phyloP scores from a whole-genome alignment of 2,888 invertebrate species.

The Baronia brevicornis region DNA sequence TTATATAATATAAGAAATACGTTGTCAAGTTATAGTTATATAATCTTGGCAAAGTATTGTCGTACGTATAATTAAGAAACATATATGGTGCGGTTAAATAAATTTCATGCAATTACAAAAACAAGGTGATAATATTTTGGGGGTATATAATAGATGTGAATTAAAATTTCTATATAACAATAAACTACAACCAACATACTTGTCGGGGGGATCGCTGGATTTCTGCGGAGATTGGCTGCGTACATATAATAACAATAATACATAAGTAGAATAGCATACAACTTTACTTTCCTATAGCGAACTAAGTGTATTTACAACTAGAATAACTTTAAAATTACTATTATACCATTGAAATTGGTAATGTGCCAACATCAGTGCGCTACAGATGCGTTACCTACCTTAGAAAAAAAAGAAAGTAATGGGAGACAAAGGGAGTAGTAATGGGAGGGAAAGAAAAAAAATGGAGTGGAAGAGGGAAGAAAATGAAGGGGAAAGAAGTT shows the following conservation, averaged over 20 bases:
- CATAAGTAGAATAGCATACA: conserved; percentile 18
- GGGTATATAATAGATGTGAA: conserved; percentile 1
- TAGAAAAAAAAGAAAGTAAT: no score
- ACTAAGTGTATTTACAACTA: background rate
- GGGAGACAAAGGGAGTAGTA: no score
- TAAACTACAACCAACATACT: conserved; percentile 46
- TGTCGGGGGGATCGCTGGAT: conserved; percentile 40
- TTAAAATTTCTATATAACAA: conserved; percentile 4
- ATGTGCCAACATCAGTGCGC: no score
- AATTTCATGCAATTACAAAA: background rate
- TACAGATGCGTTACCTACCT: no score
- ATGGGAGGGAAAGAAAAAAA: no score
- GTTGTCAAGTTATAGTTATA: no score
- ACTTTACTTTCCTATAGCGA: conserved; percentile 6
- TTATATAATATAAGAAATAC: no score
- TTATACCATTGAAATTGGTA: no score
- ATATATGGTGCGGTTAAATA: background rate
- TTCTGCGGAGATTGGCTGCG: conserved; percentile 60
- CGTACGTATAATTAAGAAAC: background rate
- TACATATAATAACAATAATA: conserved; percentile 26
- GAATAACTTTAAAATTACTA: no score
- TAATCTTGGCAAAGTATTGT: no score
- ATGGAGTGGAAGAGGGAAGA: no score
- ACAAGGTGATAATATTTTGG: background rate
- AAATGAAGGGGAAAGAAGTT: no score